Evolutionary conservation across 2,113 vertebrate genomes (phyloP), one percentile per base, ranked within the genome.

Genomic region (Melanotaenia duboulayi): DNA sequence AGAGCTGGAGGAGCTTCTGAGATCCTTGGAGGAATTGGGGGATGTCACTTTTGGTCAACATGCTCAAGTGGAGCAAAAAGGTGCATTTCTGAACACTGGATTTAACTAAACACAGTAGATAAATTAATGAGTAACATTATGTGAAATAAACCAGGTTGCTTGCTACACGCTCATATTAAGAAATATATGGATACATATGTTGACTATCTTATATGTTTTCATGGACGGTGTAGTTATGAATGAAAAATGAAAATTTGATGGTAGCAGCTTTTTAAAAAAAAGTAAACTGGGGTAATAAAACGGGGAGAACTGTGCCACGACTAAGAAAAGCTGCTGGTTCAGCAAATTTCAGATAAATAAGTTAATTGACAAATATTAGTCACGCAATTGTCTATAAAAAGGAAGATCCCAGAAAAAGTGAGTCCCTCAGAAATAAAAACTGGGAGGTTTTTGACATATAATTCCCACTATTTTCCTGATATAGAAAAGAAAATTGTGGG

Each of bases 1-100:
- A 55, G 91, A 94, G 22, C 93, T 95, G 64, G 94, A 97, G 58
- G 94, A 96, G 65, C 78, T 96, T 7, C 67, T 95, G 49, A 92
- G 85, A 61, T 14, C 88, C 13, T 83, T 97, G 81, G 95, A 96
- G 78, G 87, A 93, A 76, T 92, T 91, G 86, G 94, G 60, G 16
- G 71, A 81, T 12, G 51, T 65, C 50, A 35, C 56, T 8, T 50
- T 46, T 17, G 65, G 58, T 46, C 75, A 62, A 7, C 57, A 28
- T 2, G 54, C 65, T 28, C 65, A 74, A 8, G 50, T 37, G 0
- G 58, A 74, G 70, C 72, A 71, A 59, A 71, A 68, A 84, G 70
- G 87, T 92, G 51, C n/a, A 7, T 42, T 19, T 73, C 37, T 20
- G 7, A 55, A 37, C 50, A 20, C 3, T 17, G 24, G 44, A 19